phyloP scores from a whole-genome alignment of 1,140 invertebrate species.

The Rhopalosiphum padi region DNA sequence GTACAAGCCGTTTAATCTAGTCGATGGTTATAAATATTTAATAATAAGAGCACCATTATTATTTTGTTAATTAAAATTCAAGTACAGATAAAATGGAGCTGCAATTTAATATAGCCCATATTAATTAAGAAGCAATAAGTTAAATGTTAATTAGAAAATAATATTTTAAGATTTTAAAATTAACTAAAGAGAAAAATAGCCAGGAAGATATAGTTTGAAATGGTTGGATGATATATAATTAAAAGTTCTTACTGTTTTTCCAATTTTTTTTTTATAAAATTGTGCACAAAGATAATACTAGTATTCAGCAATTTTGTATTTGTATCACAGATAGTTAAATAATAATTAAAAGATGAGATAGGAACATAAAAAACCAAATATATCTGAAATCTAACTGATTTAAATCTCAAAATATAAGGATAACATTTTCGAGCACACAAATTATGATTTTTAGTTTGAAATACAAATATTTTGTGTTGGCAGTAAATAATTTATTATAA shows the following conservation, averaged over 20 bases:
- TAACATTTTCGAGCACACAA: background rate
- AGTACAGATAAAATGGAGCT: background rate
- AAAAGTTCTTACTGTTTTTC: background rate
- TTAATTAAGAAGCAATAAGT: background rate
- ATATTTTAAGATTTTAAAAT: background rate
- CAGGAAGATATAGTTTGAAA: background rate
- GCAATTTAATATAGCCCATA: background rate
- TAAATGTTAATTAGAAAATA: background rate
- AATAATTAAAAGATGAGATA: background rate
- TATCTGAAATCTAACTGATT: background rate
- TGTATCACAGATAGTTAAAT: slow-evolving; percentile 26
- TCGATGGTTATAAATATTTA: slow-evolving; percentile 5
- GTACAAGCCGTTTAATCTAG: background rate
- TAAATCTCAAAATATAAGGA: background rate
- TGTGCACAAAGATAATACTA: background rate
- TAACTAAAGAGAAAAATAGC: background rate
- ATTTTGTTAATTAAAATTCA: background rate
- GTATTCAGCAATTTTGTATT: background rate
- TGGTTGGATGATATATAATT: background rate
- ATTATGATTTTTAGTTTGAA: background rate
- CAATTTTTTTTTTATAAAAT: no score
- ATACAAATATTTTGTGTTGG: background rate
- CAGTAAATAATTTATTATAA: background rate
- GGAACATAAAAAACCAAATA: background rate
- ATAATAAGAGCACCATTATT: slow-evolving; percentile 22